Evolutionary conservation across 2,888 invertebrate species (phyloP).

Genomic region (Leistus spinibarbis): DNA sequence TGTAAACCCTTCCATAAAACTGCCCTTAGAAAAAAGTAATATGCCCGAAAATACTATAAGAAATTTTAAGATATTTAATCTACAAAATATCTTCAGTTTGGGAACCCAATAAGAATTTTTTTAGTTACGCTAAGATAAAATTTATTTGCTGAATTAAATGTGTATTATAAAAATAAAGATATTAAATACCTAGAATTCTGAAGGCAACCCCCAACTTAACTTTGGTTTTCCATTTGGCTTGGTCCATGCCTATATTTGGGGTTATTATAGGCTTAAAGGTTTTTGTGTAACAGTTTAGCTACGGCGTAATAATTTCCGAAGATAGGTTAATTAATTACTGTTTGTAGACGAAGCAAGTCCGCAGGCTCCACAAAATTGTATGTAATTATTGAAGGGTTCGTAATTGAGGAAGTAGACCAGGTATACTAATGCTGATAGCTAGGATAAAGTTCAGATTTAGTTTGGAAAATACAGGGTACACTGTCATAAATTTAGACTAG

Average conservation of each 20-base stretch:
- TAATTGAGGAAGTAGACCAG: conserved; percentile 4
- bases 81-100: not conserved
- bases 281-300: conserved; percentile 21
- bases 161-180: not conserved
- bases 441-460: not conserved
- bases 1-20: too few relatives aligned
- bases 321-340: conserved; percentile 30
- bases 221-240: conserved; percentile 18
- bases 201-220: conserved; percentile 5
- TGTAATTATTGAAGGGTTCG: conserved; percentile 26
- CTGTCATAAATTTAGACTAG: not conserved
- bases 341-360: conserved; percentile 3
- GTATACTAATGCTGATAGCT: not conserved
- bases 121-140: not conserved
- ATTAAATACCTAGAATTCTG: not conserved
- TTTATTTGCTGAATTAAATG: not conserved
- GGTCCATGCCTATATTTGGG: not conserved
- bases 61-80: too few relatives aligned
- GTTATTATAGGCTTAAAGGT: conserved; percentile 11
- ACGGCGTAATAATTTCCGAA: conserved; percentile 3
- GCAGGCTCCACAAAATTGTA: conserved; percentile 16
- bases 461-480: not conserved
- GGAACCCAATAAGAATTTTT: not conserved
- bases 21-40: too few relatives aligned
- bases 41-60: too few relatives aligned